Conservation (phyloP, 2,113 vertebrate genomes). For the Chitala chitala region DNA sequence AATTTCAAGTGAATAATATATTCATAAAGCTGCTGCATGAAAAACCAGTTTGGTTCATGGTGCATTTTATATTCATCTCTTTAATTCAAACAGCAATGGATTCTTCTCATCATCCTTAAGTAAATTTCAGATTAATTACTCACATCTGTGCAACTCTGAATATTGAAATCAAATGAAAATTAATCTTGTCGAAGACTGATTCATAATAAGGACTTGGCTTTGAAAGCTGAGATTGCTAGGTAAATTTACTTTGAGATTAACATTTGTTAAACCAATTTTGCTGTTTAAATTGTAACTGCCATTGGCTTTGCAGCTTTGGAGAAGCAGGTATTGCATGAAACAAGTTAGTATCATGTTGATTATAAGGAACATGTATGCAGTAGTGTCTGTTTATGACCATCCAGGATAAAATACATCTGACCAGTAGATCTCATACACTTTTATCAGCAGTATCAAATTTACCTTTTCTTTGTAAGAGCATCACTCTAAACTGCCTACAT, state of each 20-base stretch:
- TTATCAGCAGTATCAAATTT: too few species aligned
- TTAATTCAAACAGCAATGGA: background rate
- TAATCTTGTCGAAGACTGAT: background rate
- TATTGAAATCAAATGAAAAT: background rate
- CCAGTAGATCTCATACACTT: too few species aligned
- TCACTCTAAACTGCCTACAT: background rate
- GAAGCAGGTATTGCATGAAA: too few species aligned
- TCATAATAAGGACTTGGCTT: background rate
- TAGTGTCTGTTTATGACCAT: too few species aligned
- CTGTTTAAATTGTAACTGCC: background rate
- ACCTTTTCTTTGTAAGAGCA: too few species aligned
- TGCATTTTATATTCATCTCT: background rate
- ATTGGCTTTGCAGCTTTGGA: too few species aligned
- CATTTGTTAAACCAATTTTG: background rate
- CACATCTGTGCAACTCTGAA: background rate
- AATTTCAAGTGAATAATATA: slow-evolving; percentile 1
- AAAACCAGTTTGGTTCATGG: background rate
- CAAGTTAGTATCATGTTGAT: too few species aligned
- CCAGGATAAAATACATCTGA: too few species aligned
- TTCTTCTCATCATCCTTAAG: background rate
- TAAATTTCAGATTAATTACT: background rate
- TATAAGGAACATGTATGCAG: too few species aligned
- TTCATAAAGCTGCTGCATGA: background rate
- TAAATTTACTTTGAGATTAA: background rate
- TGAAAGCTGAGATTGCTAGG: background rate